Conservation (phyloP, 2,113 vertebrate genomes). For the Microcebus tavaratra region DNA sequence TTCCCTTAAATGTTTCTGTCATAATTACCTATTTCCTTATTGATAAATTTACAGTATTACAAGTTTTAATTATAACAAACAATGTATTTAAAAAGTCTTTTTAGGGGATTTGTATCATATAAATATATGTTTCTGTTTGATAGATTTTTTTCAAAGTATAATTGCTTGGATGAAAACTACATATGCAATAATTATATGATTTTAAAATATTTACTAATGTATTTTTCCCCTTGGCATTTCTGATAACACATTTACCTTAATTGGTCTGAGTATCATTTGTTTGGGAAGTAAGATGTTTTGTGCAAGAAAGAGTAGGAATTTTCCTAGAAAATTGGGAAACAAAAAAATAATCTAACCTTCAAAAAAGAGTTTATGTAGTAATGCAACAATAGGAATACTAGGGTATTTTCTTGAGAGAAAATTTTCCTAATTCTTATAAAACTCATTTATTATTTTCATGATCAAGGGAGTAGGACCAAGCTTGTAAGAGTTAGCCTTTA, state of each 20-base stretch:
- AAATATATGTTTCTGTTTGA: neutral
- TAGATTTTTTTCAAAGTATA: constrained; percentile 13
- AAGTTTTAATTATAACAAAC: neutral
- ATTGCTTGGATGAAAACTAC: neutral
- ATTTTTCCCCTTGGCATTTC: neutral
- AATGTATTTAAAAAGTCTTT: neutral
- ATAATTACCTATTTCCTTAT: neutral
- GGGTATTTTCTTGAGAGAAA: neutral
- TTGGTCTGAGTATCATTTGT: neutral
- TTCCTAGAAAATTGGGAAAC: neutral
- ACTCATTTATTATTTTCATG: neutral
- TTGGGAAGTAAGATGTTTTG: neutral
- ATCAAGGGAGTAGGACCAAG: neutral
- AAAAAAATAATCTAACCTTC: neutral
- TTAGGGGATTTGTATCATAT: neutral
- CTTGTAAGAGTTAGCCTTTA: neutral
- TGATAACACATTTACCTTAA: neutral
- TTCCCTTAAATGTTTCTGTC: neutral
- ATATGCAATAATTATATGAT: neutral
- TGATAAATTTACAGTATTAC: neutral
- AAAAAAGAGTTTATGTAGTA: neutral
- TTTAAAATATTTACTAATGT: neutral
- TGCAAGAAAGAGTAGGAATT: neutral
- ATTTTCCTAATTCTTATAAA: neutral
- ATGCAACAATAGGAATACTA: neutral